These are phyloP conservation scores for Psophia crepitans DNA, from an alignment of 2,113 vertebrate genomes.

Conservation along the genomic window DNA sequence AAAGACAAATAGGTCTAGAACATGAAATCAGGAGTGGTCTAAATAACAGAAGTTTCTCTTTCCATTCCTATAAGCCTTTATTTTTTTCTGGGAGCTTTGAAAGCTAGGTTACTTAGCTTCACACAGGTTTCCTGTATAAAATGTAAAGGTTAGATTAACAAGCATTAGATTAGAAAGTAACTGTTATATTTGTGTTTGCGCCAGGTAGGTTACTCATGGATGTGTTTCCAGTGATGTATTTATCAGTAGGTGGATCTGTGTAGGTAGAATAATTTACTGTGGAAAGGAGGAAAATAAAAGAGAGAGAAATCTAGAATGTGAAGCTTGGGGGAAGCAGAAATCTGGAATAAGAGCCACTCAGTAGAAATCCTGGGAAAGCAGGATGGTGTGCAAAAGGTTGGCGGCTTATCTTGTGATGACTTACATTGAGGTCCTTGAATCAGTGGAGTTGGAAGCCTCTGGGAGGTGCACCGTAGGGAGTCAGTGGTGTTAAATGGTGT, in stretches of 20 bases:
- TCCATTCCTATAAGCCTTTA: neutral
- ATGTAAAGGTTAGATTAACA: neutral
- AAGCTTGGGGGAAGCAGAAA: neutral
- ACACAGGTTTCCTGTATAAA: neutral
- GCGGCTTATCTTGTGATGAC: neutral
- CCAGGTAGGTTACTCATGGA: neutral
- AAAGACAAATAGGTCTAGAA: neutral
- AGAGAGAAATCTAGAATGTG: neutral
- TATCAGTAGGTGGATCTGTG: neutral
- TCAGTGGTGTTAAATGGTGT: constrained; percentile 5
- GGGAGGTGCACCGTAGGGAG: neutral
- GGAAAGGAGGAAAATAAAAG: neutral
- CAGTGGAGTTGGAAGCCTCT: neutral
- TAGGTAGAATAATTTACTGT: neutral
- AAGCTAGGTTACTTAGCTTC: neutral
- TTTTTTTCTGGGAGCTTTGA: neutral
- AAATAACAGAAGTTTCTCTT: neutral
- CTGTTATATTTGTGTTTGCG: neutral
- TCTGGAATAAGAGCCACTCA: neutral
- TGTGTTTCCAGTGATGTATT: neutral
- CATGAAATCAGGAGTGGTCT: neutral
- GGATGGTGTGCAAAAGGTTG: neutral
- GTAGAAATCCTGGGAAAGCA: neutral
- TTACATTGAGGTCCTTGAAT: neutral
- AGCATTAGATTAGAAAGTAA: neutral